Percentiles rank a stretch among this genome's conserved stretches.
Evolutionary conservation across 1,140 invertebrate species (phyloP).

Genomic region (Prorops nasuta): DNA sequence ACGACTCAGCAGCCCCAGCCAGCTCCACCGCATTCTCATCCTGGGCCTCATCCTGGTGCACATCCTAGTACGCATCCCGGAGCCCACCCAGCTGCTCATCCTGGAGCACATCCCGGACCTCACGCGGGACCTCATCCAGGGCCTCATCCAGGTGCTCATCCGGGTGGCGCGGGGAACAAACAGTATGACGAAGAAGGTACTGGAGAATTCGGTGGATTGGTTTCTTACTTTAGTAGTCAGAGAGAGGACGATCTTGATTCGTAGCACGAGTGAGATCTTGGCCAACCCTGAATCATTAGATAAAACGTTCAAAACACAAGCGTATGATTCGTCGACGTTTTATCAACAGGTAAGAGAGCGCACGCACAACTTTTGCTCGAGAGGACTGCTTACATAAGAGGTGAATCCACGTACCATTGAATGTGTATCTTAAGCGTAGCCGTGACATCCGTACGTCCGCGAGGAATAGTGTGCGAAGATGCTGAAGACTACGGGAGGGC

Average conservation of each 20-base stretch:
- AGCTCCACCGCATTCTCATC: constrained; percentile 15
- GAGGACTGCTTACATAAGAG: constrained; percentile 15
- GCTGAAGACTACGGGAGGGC: too few relatives aligned
- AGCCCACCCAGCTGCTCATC: constrained; percentile 15
- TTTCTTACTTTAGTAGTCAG: constrained; percentile 86
- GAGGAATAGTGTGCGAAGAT: too few relatives aligned
- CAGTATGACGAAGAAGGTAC: constrained; percentile 61
- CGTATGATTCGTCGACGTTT: neutral
- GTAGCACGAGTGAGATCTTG: constrained; percentile 57
- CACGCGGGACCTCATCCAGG: constrained; percentile 23
- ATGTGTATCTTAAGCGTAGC: too few relatives aligned
- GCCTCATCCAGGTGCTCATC: constrained; percentile 27
- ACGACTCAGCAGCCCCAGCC: constrained; percentile 25
- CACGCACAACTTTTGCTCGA: constrained; percentile 28
- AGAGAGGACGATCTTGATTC: constrained; percentile 70
- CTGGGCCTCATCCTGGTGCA: constrained; percentile 26
- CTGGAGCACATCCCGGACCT: constrained; percentile 19
- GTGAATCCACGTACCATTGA: constrained; percentile 3
- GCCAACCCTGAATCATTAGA: constrained; percentile 42
- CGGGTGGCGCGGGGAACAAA: constrained; percentile 35
- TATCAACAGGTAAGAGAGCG: constrained; percentile 15
- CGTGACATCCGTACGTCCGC: too few relatives aligned
- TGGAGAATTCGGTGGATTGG: constrained; percentile 78
- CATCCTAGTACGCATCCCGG: constrained; percentile 17
- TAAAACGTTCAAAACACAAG: constrained; percentile 3